A percentile compares a stretch with the other conserved stretches of the same genome.
These are phyloP conservation scores for Bambusicola thoracicus DNA, from an alignment of 2,113 vertebrate species.

Conservation along the genomic window DNA sequence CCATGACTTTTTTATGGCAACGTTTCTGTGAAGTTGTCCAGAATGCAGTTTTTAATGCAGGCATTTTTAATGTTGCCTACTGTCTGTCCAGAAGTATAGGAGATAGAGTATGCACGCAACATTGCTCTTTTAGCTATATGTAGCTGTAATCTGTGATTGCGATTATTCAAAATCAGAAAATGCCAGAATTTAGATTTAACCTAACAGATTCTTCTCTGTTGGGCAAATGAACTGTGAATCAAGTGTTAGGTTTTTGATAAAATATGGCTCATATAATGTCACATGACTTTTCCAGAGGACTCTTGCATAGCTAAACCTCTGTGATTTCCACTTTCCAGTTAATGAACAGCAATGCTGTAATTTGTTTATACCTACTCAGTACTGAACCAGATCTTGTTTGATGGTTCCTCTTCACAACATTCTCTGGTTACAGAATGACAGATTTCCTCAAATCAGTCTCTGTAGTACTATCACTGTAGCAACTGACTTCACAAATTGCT, in stretches of 20 bases:
- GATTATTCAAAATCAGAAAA: neutral
- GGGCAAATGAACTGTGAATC: neutral
- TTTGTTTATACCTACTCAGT: neutral
- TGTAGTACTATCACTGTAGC: neutral
- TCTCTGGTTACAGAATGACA: neutral
- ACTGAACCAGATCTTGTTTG: neutral
- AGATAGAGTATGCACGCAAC: neutral
- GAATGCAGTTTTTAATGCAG: neutral
- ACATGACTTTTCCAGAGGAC: neutral
- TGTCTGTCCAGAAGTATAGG: neutral
- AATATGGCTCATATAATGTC: neutral
- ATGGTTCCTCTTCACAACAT: neutral
- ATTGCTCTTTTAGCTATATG: neutral
- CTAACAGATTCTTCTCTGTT: neutral
- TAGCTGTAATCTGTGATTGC: neutral
- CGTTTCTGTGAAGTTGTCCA: neutral
- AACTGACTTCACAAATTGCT: neutral
- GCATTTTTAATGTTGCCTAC: neutral
- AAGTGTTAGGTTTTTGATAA: neutral
- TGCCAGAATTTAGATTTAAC: neutral
- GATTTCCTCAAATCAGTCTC: neutral
- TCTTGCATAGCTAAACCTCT: neutral
- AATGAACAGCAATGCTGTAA: neutral
- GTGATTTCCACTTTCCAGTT: neutral
- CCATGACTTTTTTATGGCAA: neutral